Evolutionary conservation across 2,797 vertebrate species (phyloP), one percentile per base, ranked within the genome.

Genomic region (Cichlasoma orientale): DNA sequence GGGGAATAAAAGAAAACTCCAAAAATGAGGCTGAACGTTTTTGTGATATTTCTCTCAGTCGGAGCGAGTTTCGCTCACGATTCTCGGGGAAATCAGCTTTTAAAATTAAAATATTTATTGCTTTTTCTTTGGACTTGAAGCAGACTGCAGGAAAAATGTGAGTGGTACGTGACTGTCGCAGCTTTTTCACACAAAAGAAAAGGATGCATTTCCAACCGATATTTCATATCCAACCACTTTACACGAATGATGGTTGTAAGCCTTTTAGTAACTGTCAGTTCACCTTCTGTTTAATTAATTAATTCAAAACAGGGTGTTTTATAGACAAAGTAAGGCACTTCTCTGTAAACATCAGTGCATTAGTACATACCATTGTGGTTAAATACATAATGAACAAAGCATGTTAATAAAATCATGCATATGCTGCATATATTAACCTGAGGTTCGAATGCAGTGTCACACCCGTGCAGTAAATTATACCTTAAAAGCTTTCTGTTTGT

Each of bases 61-160:
- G 29, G n/a, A 47, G 23, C 27, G 10, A 61, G 52, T 77, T 78
- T 77, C 1, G 0, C 31, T 4, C 1, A 8, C 0, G 14, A 47
- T 71, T 77, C 29, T 77, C 1, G 9, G 8, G 23, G 50, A 79
- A 57, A 70, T 16, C 18, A 0, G 1, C 10, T 75, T 81, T 79
- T 52, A 4, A 54, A 81, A 74, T 80, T 29, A 33, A 73, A 81
- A 74, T 33, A 75, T 82, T 53, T 68, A 84, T 83, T 78, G 25
- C n/a, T 19, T 72, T 84, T 63, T 68, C 63, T 68, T 68, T 68
- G 63, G 54, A 74, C 59, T 75, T 56, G n/a, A 59, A 80, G 56
- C 36, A 66, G 38, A 72, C 36, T 50, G 66, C 25, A 72, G 44
- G 25, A 36, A 36, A 13, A 21, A 19, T 53, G 4, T 36, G 23